Evolutionary conservation across 2,888 invertebrate species (phyloP).

Genomic region (Xestia rhomboidea): DNA sequence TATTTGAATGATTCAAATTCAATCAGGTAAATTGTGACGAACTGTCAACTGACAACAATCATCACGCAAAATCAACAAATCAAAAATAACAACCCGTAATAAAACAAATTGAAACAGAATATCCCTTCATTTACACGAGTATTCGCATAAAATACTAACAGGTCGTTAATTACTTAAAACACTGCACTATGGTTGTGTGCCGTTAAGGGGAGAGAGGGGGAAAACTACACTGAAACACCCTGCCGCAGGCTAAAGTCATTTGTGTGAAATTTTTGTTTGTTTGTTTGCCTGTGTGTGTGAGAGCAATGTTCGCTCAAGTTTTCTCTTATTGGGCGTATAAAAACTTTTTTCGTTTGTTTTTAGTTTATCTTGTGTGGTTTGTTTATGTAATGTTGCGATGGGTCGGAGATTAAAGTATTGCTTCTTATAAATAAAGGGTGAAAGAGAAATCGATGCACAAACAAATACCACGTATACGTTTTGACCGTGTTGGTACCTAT

Average conservation of each 20-base stretch:
- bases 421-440: background rate
- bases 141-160: constrained; percentile 36
- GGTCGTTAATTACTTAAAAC: constrained; percentile 57
- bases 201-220: constrained; percentile 1
- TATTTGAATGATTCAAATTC: too few species aligned
- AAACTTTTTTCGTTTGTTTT: background rate
- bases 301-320: constrained; percentile 23
- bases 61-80: background rate
- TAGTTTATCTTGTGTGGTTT: background rate
- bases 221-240: constrained; percentile 35
- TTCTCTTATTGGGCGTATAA: constrained; percentile 25
- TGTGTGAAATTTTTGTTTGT: constrained; percentile 38
- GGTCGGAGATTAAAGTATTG: background rate
- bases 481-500: too few species aligned
- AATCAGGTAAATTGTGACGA: too few species aligned
- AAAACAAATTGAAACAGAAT: constrained; percentile 12
- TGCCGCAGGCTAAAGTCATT: constrained; percentile 48
- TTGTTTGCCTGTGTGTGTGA: constrained; percentile 22
- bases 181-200: constrained; percentile 33
- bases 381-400: background rate
- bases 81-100: background rate
- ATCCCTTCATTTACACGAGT: constrained; percentile 25
- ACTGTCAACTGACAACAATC: background rate
- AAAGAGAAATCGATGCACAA: too few species aligned
- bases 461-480: too few species aligned